Evolutionary conservation across 2,113 vertebrate genomes (phyloP).

Genomic region (Petromus typicus): DNA sequence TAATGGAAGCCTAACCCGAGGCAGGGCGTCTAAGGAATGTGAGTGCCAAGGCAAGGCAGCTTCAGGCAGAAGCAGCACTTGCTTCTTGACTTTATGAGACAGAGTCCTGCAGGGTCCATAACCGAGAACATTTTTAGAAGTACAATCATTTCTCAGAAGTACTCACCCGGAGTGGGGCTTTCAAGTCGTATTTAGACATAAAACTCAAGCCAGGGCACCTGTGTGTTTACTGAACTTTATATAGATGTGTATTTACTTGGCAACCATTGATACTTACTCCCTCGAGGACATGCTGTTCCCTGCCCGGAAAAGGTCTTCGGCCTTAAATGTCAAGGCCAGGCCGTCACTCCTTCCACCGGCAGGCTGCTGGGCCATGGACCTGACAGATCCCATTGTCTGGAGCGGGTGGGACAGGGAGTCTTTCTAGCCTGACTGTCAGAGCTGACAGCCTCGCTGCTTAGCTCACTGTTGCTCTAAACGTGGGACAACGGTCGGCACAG

Average conservation of each 20-base stretch:
- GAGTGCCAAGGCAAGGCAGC: conserved; percentile 46
- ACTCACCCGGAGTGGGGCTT: conserved; percentile 45
- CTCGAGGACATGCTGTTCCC: conserved; percentile 13
- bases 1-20: not conserved
- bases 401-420: not conserved
- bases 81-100: conserved; percentile 17
- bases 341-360: not conserved
- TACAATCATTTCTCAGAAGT: conserved; percentile 53
- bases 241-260: conserved; percentile 64
- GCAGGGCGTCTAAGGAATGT: not conserved
- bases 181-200: conserved; percentile 55
- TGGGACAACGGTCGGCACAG: not conserved
- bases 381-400: conserved; percentile 46
- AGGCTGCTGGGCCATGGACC: conserved; percentile 4
- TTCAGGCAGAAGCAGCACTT: not conserved
- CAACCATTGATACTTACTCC: conserved; percentile 30
- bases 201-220: conserved; percentile 59
- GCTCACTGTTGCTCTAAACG: not conserved
- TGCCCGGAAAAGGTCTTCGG: conserved; percentile 46
- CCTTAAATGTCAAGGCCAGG: conserved; percentile 70
- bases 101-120: not conserved
- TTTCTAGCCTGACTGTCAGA: not conserved
- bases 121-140: conserved; percentile 58
- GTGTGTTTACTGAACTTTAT: conserved; percentile 59
- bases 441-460: conserved; percentile 55